These are phyloP conservation scores for Odontocolon sp. DNA, from an alignment of 2,888 invertebrate genomes.

Conservation along the genomic window DNA sequence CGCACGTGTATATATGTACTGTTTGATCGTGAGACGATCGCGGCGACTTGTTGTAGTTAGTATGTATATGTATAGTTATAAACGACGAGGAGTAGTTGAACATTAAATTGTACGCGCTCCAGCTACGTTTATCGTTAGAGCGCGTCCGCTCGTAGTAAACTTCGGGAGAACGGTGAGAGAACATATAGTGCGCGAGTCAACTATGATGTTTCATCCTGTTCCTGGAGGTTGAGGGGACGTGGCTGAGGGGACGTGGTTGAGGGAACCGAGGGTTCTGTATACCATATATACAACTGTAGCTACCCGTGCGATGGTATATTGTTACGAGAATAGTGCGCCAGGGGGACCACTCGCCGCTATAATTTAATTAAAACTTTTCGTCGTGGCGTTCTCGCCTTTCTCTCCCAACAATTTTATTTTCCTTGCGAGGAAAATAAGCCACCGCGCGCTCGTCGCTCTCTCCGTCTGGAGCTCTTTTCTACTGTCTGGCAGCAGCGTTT, in stretches of 20 bases:
- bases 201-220: too few relatives aligned
- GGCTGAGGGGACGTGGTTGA: too few relatives aligned
- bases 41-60: too few relatives aligned
- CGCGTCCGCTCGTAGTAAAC: background rate
- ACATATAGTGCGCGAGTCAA: background rate
- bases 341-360: conserved; percentile 6
- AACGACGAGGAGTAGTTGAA: conserved; percentile 7
- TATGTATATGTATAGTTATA: too few relatives aligned
- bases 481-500: background rate
- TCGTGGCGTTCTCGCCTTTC: background rate
- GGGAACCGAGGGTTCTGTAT: conserved; percentile 13
- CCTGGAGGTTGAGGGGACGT: too few relatives aligned
- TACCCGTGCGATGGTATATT: background rate
- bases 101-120: background rate
- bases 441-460: too few relatives aligned
- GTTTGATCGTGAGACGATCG: too few relatives aligned
- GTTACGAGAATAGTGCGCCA: background rate
- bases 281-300: conserved; percentile 10
- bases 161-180: background rate
- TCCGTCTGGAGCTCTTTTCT: background rate
- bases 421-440: too few relatives aligned
- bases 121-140: conserved; percentile 5
- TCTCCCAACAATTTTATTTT: conserved; percentile 8
- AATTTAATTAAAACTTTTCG: conserved; percentile 48
- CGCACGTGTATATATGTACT: too few relatives aligned